Base-by-base conservation (phyloP, 2,888 invertebrate genomes). In the Drosophila nigricruria region DNA sequence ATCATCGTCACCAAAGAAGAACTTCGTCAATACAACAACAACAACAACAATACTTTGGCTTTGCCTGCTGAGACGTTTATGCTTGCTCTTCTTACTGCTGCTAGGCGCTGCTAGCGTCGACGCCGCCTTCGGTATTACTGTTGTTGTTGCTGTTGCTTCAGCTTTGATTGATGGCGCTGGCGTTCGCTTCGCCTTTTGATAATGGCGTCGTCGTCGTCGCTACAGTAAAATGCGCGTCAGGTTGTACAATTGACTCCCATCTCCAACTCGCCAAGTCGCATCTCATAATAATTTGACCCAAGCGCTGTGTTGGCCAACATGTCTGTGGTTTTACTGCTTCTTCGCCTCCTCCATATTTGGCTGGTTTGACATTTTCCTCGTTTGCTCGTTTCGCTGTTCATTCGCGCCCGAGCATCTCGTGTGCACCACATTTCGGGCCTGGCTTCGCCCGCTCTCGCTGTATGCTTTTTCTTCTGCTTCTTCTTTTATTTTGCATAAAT, bases 401-500 rank as follows among this genome's bases (percentile, higher is more conserved):
- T 87, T 83, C 83, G 87, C 87, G 81, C 76, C 70, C 71, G 66
- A 83, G 66, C 85, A 70, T 64, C 45, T 77, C 77, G 79, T 84
- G 84, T 83, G 84, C 87, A 81, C 79, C 76, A 65, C 60, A 78
- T 82, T 84, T 80, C 73, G 70, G 38, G 53, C 47, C 54, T 66
- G 74, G 72, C 73, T 73, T 84, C 82, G 50, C 52, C 40, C 25
- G 38, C 66, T 65, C 66, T 47, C 27, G 3, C 27, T 57, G 53
- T 70, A 76, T 82, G 79, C 81, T 85, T 85, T 85, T 85, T 85
- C 38, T 5, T 14, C 45, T 30, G 30, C 47, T 88, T 85, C 88
- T 85, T 88, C 82, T 88, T 85, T 85, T 85, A 85, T 85, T 85
- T 85, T 85, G 88, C 84, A 85, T 85, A 85, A 85, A 85, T 88